A percentile compares a stretch with the other conserved stretches of the same genome.
phyloP scores from a whole-genome alignment of 2,113 vertebrate species.

The Polyodon spathula region DNA sequence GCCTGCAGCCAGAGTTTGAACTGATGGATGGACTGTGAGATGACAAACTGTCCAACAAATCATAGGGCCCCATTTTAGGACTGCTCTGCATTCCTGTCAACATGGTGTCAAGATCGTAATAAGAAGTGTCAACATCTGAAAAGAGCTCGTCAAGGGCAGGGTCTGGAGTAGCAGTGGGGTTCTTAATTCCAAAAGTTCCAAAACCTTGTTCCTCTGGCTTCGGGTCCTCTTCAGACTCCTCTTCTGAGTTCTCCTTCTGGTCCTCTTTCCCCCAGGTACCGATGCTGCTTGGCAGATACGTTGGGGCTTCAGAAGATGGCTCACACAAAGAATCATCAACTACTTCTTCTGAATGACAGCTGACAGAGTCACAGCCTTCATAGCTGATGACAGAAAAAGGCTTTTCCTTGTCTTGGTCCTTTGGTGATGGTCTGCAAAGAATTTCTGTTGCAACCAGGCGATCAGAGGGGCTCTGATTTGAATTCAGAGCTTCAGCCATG shows the following conservation, averaged over 20 bases:
- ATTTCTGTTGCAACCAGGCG: conserved; percentile 86
- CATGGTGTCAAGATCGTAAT: conserved; percentile 87
- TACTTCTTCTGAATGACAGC: conserved; percentile 12
- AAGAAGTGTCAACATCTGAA: conserved; percentile 83
- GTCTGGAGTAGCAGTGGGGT: conserved; percentile 55
- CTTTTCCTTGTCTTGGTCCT: conserved; percentile 59
- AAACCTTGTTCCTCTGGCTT: conserved; percentile 87
- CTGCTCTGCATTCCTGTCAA: conserved; percentile 82
- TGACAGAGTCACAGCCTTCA: conserved; percentile 46
- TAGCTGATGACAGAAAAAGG: conserved; percentile 47
- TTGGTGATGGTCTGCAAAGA: conserved; percentile 68
- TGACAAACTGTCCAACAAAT: conserved; percentile 74
- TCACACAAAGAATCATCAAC: conserved; percentile 44
- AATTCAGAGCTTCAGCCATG: conserved; percentile 58
- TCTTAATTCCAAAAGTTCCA: conserved; percentile 84
- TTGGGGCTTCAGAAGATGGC: conserved; percentile 39
- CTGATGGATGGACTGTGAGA: conserved; percentile 56
- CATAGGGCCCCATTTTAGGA: conserved; percentile 73
- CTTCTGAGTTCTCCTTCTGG: conserved; percentile 60
- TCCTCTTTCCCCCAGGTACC: conserved; percentile 67
- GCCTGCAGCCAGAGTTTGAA: conserved; percentile 73
- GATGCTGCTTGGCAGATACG: conserved; percentile 53
- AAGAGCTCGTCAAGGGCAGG: conserved; percentile 78
- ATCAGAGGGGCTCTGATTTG: conserved; percentile 65
- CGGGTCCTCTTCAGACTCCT: conserved; percentile 39